These are phyloP conservation scores for Brachystomella parvula DNA, from an alignment of 1,140 invertebrate genomes.

Conservation along the genomic window DNA sequence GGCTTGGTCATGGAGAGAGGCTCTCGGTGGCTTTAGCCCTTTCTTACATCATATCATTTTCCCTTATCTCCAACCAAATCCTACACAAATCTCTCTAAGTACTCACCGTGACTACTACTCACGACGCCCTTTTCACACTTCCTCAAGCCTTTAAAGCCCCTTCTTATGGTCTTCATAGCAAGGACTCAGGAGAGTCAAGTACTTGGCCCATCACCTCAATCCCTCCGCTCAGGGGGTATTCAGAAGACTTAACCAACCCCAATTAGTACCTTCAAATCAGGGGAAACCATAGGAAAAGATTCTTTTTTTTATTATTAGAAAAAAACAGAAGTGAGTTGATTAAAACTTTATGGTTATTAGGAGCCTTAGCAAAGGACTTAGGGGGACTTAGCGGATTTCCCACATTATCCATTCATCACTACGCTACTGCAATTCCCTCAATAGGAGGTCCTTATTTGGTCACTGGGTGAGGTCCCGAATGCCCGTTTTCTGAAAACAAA, in stretches of 20 bases:
- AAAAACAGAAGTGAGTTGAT: background rate
- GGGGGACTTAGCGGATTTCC: background rate
- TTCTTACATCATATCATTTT: slow-evolving; percentile 7
- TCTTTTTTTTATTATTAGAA: no score
- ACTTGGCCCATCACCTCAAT: no score
- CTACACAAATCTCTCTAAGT: slow-evolving; percentile 16
- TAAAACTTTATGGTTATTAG: slow-evolving; percentile 2
- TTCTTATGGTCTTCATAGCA: no score
- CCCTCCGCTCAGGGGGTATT: no score
- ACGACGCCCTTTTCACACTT: background rate
- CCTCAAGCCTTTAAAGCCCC: background rate
- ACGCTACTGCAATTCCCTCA: no score
- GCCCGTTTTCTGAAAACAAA: no score
- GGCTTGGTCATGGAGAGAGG: no score
- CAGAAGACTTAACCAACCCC: background rate
- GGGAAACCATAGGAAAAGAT: background rate
- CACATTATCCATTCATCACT: background rate
- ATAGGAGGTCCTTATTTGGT: no score
- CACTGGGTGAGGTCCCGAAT: no score
- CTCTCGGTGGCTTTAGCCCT: background rate
- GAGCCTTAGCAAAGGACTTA: slow-evolving; percentile 1
- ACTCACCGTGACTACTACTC: slow-evolving; percentile 7
- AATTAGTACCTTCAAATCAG: background rate
- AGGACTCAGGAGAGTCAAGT: background rate
- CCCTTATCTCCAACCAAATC: slow-evolving; percentile 13